Evolutionary conservation across 2,797 vertebrate genomes (phyloP).

Genomic region (Schizopygopsis pylzovi): DNA sequence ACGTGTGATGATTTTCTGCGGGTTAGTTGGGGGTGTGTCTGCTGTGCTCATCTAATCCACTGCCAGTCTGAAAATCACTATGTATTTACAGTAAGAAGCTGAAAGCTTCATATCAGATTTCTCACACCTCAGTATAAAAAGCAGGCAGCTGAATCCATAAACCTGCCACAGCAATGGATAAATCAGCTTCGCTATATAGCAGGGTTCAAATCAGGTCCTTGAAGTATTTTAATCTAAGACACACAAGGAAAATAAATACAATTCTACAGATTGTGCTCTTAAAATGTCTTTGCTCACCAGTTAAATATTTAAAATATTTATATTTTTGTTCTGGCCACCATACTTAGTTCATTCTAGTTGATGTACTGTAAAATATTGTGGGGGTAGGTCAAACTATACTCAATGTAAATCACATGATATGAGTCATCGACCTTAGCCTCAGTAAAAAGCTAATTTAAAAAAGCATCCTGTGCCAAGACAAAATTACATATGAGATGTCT

Average conservation of each 20-base stretch:
- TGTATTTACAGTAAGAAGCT: conserved; percentile 33
- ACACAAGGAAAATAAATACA: neutral
- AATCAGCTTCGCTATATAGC: conserved; percentile 12
- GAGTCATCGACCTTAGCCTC: neutral
- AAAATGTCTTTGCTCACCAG: neutral
- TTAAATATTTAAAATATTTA: neutral
- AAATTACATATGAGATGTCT: neutral
- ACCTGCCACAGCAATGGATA: conserved; percentile 1
- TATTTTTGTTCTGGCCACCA: neutral
- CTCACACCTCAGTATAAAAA: conserved; percentile 24
- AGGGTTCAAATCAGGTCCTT: neutral
- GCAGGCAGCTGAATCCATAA: conserved; percentile 23
- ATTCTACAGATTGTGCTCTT: neutral
- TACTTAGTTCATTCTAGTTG: neutral
- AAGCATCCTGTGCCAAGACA: conserved; percentile 1
- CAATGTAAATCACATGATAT: neutral
- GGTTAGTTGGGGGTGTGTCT: conserved; percentile 40
- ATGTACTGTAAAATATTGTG: neutral
- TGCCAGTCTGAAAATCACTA: conserved; percentile 35
- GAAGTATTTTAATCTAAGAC: neutral
- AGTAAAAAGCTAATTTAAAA: neutral
- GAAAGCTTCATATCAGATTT: conserved; percentile 6
- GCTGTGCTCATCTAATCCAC: conserved; percentile 38
- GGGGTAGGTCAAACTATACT: conserved; percentile 2
- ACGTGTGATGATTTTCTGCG: conserved; percentile 7